phyloP scores from a whole-genome alignment of 2,888 invertebrate species.

The Mallateleia sp. region DNA sequence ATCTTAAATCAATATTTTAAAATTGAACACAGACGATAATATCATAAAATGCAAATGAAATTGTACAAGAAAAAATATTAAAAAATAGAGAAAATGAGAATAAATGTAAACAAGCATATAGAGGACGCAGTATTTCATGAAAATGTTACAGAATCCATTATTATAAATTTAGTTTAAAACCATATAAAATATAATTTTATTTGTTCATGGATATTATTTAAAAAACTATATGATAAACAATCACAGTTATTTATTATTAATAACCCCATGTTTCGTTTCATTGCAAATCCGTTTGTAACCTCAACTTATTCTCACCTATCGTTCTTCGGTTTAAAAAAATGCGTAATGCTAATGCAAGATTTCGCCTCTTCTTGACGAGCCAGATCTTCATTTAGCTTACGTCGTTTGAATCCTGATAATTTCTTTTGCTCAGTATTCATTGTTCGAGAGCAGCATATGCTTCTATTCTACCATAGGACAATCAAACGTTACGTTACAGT shows the following conservation, averaged over 20 bases:
- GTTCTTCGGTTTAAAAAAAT: conserved; percentile 31
- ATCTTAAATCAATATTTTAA: background rate
- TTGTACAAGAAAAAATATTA: background rate
- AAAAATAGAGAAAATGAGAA: background rate
- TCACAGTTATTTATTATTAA: conserved; percentile 19
- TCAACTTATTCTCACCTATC: conserved; percentile 25
- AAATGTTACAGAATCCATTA: conserved; percentile 14
- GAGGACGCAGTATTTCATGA: conserved; percentile 1
- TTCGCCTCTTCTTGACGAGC: conserved; percentile 24
- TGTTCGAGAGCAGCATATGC: background rate
- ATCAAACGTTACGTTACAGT: background rate
- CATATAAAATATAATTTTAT: conserved; percentile 17
- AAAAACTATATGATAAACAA: conserved; percentile 21
- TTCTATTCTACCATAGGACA: conserved; percentile 13
- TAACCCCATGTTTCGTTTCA: background rate
- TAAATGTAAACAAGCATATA: conserved; percentile 12
- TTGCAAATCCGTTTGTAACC: conserved; percentile 17
- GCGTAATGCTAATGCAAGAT: conserved; percentile 21
- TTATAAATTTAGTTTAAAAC: conserved; percentile 12
- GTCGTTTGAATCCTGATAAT: conserved; percentile 31
- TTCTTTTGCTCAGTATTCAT: conserved; percentile 22
- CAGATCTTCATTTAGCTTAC: conserved; percentile 32
- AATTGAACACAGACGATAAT: background rate
- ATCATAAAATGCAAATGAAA: background rate
- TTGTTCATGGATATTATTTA: conserved; percentile 6